Percentiles rank a stretch among this genome's conserved stretches.
Conservation (phyloP, 2,888 invertebrate species). For the Epinotia demarniana region DNA sequence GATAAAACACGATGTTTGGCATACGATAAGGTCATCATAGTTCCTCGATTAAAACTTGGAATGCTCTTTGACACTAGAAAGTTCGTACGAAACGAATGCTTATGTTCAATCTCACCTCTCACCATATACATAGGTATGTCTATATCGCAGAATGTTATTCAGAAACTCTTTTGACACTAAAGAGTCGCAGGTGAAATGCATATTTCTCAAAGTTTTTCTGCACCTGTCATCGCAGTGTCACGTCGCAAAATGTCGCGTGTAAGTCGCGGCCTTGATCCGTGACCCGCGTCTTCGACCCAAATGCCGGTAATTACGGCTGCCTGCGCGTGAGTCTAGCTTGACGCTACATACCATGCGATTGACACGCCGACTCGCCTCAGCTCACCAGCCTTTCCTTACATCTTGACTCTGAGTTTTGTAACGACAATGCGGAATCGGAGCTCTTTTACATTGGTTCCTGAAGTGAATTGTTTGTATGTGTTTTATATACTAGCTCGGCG, state of each 20-base stretch:
- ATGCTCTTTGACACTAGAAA: background rate
- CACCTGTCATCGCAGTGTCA: conserved; percentile 12
- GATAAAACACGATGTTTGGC: no score
- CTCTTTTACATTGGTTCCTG: background rate
- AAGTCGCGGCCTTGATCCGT: conserved; percentile 64
- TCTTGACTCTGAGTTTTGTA: background rate
- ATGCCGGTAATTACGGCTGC: conserved; percentile 52
- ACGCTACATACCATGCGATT: background rate
- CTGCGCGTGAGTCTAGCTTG: conserved; percentile 1
- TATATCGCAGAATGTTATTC: background rate
- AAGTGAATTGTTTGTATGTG: background rate
- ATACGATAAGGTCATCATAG: no score
- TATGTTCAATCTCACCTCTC: background rate
- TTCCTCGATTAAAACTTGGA: background rate
- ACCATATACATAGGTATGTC: background rate
- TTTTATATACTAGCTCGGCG: background rate
- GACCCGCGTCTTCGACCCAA: conserved; percentile 63
- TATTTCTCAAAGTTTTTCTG: background rate
- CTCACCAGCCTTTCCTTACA: background rate
- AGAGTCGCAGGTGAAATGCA: background rate
- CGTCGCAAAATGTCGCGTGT: conserved; percentile 24
- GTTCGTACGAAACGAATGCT: no score
- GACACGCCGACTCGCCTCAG: background rate
- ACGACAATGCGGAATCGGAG: background rate
- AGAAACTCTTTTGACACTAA: background rate